Base-by-base conservation (phyloP, 2,113 vertebrate species). In the Anarrhichthys ocellatus region DNA sequence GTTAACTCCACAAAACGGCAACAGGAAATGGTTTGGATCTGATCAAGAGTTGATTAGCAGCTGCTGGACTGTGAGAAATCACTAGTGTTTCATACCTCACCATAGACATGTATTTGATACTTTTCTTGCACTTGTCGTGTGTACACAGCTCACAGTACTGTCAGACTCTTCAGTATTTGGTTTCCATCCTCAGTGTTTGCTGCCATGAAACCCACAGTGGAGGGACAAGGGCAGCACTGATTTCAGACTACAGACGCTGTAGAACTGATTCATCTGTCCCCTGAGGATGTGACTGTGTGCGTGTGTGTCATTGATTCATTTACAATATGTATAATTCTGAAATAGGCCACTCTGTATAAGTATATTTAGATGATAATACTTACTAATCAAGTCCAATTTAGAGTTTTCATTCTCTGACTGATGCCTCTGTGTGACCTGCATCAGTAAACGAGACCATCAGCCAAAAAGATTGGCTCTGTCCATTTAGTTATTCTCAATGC, bases 201-300 rank as follows among this genome's bases (percentile, higher is more conserved):
- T 48, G 85, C 46, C 75, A 6, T 56, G 9, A 76, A 68, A 40
- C 2, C 61, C 63, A 82, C 44, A 77, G 58, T 56, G 68, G 48
- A 71, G 61, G 54, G 68, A 65, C 48, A 5, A 48, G 5, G 46
- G 56, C 78, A 65, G 56, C 78, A 78, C 73, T 62, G 73, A 86
- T 71, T 78, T 78, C 73, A 83, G 76, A 78, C 44, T 84, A 42
- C 79, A 86, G 85, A 87, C 63, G 78, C 62, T 80, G 65, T 79
- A 58, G 34, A 82, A 56, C 44, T 70, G 29, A 71, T 81, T 88
- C 72, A 85, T 89, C 78, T 81, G 61, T 73, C 81, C 61, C 69
- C 61, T 78, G 79, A 68, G 61, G 24, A 32, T 38, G 50, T 46
- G 44, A 15, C 5, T 65, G 22, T 65, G 63, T 38, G 20, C 38